Evolutionary conservation across 2,797 vertebrate species (phyloP).

Genomic region (Remorina albescens): DNA sequence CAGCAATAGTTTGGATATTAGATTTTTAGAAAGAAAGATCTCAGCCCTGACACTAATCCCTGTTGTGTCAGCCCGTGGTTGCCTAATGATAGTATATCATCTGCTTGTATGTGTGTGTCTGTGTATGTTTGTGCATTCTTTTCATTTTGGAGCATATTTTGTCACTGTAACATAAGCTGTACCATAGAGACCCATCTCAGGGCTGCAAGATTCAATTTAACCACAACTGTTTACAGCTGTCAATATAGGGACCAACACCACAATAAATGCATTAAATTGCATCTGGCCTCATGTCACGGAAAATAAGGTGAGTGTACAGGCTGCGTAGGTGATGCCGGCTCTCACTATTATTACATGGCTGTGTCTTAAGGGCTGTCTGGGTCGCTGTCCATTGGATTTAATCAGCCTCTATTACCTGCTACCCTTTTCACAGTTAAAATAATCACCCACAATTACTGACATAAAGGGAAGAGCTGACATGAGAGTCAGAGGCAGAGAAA

Average conservation of each 20-base stretch:
- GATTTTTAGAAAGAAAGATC: slow-evolving; percentile 67
- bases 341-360: slow-evolving; percentile 82
- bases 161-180: slow-evolving; percentile 81
- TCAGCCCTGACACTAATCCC: slow-evolving; percentile 74
- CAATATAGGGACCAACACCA: slow-evolving; percentile 84
- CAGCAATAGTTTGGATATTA: slow-evolving; percentile 72
- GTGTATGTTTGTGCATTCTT: slow-evolving; percentile 59
- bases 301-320: slow-evolving; percentile 83
- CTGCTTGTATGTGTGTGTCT: slow-evolving; percentile 52
- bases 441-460: slow-evolving; percentile 89
- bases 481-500: slow-evolving; percentile 83
- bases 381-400: slow-evolving; percentile 86
- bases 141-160: slow-evolving; percentile 75
- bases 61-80: slow-evolving; percentile 81
- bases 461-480: slow-evolving; percentile 86
- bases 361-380: slow-evolving; percentile 87
- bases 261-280: slow-evolving; percentile 88
- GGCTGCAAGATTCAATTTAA: slow-evolving; percentile 82
- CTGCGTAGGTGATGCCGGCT: slow-evolving; percentile 81
- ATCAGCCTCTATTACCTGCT: slow-evolving; percentile 88
- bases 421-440: slow-evolving; percentile 90
- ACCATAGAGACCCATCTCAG: slow-evolving; percentile 71
- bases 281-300: slow-evolving; percentile 82
- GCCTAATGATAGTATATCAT: slow-evolving; percentile 79
- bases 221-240: slow-evolving; percentile 85